Evolutionary conservation across 2,797 vertebrate species (phyloP).

Genomic region (Siniperca obscura): DNA sequence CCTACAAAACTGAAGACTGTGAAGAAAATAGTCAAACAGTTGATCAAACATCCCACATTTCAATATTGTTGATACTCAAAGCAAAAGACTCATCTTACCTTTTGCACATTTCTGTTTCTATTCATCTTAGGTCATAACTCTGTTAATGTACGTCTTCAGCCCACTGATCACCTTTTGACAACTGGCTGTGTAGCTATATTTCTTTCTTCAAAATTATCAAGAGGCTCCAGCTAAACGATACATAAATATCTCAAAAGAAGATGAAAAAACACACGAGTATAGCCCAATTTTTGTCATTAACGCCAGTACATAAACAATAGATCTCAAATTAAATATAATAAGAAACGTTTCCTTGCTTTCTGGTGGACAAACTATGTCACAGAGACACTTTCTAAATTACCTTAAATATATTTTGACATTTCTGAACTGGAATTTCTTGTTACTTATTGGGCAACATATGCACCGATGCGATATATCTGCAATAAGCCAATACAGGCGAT

Average conservation of each 20-base stretch:
- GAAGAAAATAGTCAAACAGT: neutral
- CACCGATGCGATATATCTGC: neutral
- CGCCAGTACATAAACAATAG: neutral
- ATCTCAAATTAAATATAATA: neutral
- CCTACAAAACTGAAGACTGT: neutral
- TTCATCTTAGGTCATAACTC: neutral
- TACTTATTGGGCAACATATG: neutral
- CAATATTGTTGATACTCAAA: neutral
- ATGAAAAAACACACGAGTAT: neutral
- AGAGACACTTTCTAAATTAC: neutral
- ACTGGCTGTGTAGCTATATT: neutral
- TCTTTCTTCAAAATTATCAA: neutral
- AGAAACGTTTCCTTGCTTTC: neutral
- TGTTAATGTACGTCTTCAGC: no score
- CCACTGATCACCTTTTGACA: no score
- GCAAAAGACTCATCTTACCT: no score
- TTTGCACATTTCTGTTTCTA: neutral
- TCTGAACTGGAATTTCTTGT: neutral
- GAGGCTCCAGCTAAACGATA: neutral
- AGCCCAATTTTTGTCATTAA: neutral
- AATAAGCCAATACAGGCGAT: neutral
- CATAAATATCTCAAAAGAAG: neutral
- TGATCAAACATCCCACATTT: neutral
- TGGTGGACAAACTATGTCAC: neutral
- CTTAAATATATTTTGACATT: neutral